Conservation (phyloP, 35 echinoderm and acorn worm species). For the Holothuria glaberrima region DNA sequence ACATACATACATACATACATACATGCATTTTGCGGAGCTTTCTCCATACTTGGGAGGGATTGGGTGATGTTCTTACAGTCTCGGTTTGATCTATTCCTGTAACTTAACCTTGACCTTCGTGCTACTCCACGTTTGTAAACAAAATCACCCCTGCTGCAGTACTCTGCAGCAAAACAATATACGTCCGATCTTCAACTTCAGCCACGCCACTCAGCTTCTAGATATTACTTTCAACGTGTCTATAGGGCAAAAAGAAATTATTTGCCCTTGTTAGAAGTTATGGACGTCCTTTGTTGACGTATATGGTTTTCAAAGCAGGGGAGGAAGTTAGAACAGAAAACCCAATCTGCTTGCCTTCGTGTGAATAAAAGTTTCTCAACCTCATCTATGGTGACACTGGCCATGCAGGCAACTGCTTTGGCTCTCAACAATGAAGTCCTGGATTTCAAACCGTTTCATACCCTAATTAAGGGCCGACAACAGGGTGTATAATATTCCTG, state of each 20-base stretch:
- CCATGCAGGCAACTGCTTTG: not conserved
- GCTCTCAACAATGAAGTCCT: not conserved
- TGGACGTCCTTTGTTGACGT: not conserved
- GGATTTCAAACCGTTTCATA: not conserved
- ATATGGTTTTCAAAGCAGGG: constrained; percentile 1
- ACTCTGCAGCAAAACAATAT: not conserved
- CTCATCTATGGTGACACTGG: not conserved
- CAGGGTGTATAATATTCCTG: not conserved
- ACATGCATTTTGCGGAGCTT: not conserved
- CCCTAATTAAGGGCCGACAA: not conserved
- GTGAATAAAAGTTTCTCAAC: not conserved
- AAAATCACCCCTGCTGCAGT: not conserved
- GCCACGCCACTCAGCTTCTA: not conserved
- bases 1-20: no score
- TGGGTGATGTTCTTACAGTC: not conserved
- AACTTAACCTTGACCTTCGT: not conserved
- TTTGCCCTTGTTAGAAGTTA: not conserved
- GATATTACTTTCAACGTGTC: not conserved
- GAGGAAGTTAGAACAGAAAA: not conserved
- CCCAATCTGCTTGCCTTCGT: constrained; percentile 8
- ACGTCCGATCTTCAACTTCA: not conserved
- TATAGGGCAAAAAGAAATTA: not conserved
- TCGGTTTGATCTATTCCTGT: not conserved
- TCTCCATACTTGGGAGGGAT: not conserved
- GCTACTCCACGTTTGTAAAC: not conserved